These are phyloP conservation scores for Hydropotes inermis DNA, from an alignment of 2,113 vertebrate genomes.

Conservation along the genomic window DNA sequence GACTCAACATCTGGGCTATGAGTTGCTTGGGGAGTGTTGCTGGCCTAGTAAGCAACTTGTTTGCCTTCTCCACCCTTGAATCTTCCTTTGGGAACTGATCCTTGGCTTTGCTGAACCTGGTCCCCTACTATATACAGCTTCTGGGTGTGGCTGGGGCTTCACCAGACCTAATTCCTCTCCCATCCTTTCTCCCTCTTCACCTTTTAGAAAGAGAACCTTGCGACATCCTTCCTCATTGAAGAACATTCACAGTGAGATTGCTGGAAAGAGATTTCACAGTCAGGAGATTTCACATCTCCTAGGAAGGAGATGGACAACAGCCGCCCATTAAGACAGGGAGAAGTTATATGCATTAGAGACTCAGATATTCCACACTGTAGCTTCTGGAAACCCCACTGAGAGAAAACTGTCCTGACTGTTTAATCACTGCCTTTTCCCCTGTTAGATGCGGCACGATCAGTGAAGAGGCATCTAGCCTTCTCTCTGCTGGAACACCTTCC, in stretches of 20 bases:
- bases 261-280: background rate
- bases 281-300: background rate
- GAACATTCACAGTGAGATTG: background rate
- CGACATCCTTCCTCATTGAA: background rate
- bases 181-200: background rate
- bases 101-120: background rate
- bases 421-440: background rate
- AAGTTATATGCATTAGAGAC: background rate
- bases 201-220: background rate
- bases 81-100: background rate
- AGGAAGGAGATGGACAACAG: background rate
- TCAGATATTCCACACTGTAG: background rate
- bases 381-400: background rate
- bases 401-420: background rate
- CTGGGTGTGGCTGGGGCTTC: background rate
- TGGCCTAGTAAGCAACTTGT: background rate
- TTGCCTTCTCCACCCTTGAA: background rate
- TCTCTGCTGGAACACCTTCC: background rate
- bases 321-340: background rate
- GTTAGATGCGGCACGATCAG: accelerated
- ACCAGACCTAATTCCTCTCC: background rate
- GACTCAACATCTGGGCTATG: background rate
- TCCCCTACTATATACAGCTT: background rate
- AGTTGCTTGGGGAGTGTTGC: background rate
- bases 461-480: background rate